Evolutionary conservation across 2,113 vertebrate species (phyloP), one percentile per base, ranked within the genome.

Genomic region (Cyanoramphus novaezelandiae): DNA sequence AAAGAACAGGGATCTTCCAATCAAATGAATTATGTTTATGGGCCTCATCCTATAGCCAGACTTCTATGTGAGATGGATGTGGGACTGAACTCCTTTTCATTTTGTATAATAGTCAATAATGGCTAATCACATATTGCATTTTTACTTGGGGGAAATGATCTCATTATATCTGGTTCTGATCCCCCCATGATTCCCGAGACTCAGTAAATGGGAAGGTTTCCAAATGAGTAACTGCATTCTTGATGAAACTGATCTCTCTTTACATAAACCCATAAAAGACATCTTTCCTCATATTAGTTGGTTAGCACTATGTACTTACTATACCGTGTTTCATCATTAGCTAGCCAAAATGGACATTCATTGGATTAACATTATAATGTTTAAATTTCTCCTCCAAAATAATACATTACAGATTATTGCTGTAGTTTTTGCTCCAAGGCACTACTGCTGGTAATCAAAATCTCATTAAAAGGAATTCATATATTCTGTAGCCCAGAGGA

Each of bases 391-490:
- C 46, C 87, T 92, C 47, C 78, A 86, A 88, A 94, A 93, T 87
- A 91, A 94, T 78, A 65, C 84, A 47, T 97, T 74, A 47, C 84
- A 93, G 75, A 94, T 95, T 79, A 84, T 70, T 59, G 89, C 85
- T 90, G 82, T 44, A 70, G 53, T 77, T 94, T 68, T 94, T 88
- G 93, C 95, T 96, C 44, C 77, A 17, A 95, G 96, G 87, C 90
- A 83, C 33, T 62, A 29, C 62, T 57, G 81, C 91, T 95, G 94
- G 72, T 96, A 96, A 96, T 96, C 93, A 96, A 96, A 97, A 95
- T 88, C 90, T 95, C 96, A 96, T 97, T 97, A 93, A 95, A 93
- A 95, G 77, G 77, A 92, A 94, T 93, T 96, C 93, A 94, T 93
- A 95, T 86, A 44, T 92, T 72, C 86, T 52, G 65, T 64, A 90